Conservation (phyloP, 2,113 vertebrate genomes). For the Ctenodactylus gundi region DNA sequence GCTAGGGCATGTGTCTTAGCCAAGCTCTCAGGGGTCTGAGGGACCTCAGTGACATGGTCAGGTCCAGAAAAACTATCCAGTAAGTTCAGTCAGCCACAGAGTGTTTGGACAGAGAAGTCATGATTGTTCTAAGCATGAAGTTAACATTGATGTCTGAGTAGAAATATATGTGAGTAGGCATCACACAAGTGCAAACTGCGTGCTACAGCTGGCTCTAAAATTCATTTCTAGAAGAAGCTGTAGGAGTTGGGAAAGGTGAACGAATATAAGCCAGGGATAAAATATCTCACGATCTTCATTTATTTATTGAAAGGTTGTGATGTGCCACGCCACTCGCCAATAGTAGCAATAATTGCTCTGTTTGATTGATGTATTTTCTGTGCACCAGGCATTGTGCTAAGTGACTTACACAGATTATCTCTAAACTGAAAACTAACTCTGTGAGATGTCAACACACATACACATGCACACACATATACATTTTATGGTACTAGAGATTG, state of each 20-base stretch:
- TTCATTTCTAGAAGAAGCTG: background rate
- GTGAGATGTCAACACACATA: no score
- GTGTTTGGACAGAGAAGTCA: background rate
- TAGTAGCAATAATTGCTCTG: background rate
- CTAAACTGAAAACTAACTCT: background rate
- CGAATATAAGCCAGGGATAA: background rate
- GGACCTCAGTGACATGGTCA: background rate
- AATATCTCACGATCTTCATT: background rate
- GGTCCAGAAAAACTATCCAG: background rate
- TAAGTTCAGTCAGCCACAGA: background rate
- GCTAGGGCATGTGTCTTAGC: no score
- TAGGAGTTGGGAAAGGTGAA: background rate
- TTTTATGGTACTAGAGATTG: background rate
- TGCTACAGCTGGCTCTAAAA: background rate
- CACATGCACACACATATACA: no score
- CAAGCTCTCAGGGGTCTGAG: background rate
- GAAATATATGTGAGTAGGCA: background rate
- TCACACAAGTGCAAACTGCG: background rate
- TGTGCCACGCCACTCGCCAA: background rate
- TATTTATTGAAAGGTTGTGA: slow-evolving; percentile 4
- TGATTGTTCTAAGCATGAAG: background rate
- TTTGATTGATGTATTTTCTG: no score
- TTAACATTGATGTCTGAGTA: background rate
- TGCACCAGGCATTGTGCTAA: background rate
- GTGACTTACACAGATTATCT: background rate